A percentile compares a stretch with the other conserved stretches of the same genome.
Evolutionary conservation across 2,797 vertebrate species (phyloP).

Genomic region (Tapera naevia): DNA sequence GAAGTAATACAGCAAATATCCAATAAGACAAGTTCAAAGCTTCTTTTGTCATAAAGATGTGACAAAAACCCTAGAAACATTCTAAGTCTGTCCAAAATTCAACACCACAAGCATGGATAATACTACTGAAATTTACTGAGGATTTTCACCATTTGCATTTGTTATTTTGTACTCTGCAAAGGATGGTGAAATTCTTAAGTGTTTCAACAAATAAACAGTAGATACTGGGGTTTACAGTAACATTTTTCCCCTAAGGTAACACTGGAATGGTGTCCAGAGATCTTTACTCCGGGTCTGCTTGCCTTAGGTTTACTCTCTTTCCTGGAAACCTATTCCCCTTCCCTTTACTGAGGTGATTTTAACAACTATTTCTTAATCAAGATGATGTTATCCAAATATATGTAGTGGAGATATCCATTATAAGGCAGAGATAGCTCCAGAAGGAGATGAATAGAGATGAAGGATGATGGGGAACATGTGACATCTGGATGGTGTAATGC

Average conservation of each 20-base stretch:
- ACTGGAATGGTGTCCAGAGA: background rate
- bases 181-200: background rate
- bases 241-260: background rate
- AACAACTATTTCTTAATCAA: background rate
- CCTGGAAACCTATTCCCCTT: background rate
- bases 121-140: background rate
- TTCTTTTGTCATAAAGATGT: background rate
- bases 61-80: background rate
- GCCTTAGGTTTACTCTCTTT: background rate
- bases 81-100: background rate
- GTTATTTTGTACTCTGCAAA: background rate
- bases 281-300: background rate
- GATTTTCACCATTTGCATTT: background rate
- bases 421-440: background rate
- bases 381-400: background rate
- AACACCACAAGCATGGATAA: background rate
- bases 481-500: background rate
- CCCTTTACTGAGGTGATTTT: background rate
- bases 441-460: background rate
- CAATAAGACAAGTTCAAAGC: background rate
- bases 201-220: background rate
- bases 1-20: background rate
- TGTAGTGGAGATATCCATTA: background rate
- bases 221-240: background rate
- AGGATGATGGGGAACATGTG: fast-evolving